phyloP scores from a whole-genome alignment of 2,113 vertebrate genomes.

The Stegostoma tigrinum region DNA sequence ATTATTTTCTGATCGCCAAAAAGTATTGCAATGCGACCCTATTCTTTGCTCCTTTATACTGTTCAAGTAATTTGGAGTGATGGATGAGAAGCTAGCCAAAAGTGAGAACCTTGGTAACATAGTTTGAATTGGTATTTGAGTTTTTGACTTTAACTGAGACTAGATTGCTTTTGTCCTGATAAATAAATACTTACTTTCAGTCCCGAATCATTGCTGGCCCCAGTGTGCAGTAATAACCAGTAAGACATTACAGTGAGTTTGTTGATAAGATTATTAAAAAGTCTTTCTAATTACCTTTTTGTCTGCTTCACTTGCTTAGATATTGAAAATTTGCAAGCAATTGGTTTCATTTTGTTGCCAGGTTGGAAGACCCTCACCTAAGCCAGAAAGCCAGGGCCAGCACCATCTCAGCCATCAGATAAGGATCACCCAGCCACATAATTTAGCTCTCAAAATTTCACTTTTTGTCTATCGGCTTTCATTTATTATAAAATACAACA shows the following conservation, averaged over 20 bases:
- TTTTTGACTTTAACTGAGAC: conserved; percentile 1
- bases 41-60: neutral
- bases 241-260: neutral
- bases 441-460: neutral
- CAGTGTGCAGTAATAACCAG: neutral
- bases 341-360: neutral
- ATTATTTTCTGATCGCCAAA: neutral
- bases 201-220: neutral
- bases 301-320: too few species aligned
- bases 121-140: conserved; percentile 30
- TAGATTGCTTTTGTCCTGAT: neutral
- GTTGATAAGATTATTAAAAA: neutral
- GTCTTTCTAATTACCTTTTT: neutral
- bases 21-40: neutral
- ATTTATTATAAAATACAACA: neutral
- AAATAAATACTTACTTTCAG: conserved; percentile 18
- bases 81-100: conserved; percentile 19
- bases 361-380: neutral
- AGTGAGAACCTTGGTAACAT: neutral
- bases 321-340: neutral
- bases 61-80: neutral
- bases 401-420: neutral
- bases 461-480: neutral
- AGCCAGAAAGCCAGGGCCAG: neutral
- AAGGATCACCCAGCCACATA: neutral